Evolutionary conservation across 2,888 invertebrate species (phyloP).

Genomic region (Epinotia nisella): DNA sequence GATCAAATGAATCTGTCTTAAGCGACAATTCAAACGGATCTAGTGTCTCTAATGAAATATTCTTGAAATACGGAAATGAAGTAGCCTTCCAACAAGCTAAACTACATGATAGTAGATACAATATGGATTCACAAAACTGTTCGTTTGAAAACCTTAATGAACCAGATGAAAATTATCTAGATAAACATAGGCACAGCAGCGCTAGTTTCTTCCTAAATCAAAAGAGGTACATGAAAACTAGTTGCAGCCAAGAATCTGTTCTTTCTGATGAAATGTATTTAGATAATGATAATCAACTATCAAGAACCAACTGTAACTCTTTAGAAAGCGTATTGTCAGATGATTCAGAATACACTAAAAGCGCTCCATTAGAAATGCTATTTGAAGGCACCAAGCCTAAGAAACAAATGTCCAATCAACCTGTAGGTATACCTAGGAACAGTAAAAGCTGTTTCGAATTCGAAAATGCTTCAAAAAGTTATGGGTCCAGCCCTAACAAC

Average conservation of each 20-base stretch:
- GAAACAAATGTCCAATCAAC: slow-evolving; percentile 63
- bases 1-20: slow-evolving; percentile 83
- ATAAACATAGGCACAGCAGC: slow-evolving; percentile 87
- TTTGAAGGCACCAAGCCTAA: slow-evolving; percentile 85
- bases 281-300: slow-evolving; percentile 84
- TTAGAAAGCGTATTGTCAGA: slow-evolving; percentile 92
- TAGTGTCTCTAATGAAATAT: slow-evolving; percentile 82
- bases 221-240: slow-evolving; percentile 85
- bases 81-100: slow-evolving; percentile 80
- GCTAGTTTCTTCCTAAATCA: slow-evolving; percentile 93
- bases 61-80: slow-evolving; percentile 79
- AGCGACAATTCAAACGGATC: slow-evolving; percentile 82
- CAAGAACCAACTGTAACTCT: slow-evolving; percentile 89
- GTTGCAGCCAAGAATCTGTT: slow-evolving; percentile 91
- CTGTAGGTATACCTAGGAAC: slow-evolving; percentile 66
- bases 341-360: slow-evolving; percentile 91
- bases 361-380: slow-evolving; percentile 90
- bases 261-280: slow-evolving; percentile 88
- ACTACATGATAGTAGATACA: slow-evolving; percentile 73
- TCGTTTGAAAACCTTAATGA: slow-evolving; percentile 78
- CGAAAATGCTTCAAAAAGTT: slow-evolving; percentile 85
- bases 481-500: slow-evolving; percentile 87
- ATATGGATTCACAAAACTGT: slow-evolving; percentile 79
- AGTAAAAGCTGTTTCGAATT: slow-evolving; percentile 83
- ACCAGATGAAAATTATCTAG: slow-evolving; percentile 74